Percentiles rank a stretch among this genome's conserved stretches.
Conservation (phyloP, 2,888 invertebrate genomes). For the Trichopria drosophilae region DNA sequence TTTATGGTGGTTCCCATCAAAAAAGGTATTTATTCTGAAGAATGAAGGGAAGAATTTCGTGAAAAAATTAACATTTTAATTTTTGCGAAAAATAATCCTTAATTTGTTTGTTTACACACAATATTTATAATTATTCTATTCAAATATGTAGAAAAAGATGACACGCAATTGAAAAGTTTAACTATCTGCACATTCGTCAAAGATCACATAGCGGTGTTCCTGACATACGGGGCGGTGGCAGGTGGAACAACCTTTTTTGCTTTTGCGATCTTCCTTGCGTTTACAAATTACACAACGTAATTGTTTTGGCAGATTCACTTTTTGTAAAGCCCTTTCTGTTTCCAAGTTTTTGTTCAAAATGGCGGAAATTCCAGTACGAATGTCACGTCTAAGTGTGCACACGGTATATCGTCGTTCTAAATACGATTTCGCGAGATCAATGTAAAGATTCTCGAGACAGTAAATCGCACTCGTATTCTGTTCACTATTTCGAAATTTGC, state of each 20-base stretch:
- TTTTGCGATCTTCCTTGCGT: not conserved
- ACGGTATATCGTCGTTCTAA: not conserved
- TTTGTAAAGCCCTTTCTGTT: too few species aligned
- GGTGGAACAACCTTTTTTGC: not conserved
- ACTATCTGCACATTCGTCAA: not conserved
- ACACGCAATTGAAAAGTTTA: too few species aligned
- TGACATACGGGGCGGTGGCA: not conserved
- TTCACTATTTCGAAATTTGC: not conserved
- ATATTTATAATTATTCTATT: too few species aligned
- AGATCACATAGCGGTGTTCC: not conserved
- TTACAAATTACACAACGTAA: not conserved
- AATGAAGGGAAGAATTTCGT: too few species aligned
- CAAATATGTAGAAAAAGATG: too few species aligned
- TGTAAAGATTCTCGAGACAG: constrained; percentile 2
- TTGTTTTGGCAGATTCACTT: too few species aligned
- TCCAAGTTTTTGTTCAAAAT: too few species aligned
- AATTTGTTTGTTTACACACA: too few species aligned
- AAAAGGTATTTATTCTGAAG: too few species aligned
- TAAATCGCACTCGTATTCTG: not conserved
- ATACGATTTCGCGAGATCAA: constrained; percentile 4
- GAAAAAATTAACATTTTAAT: too few species aligned
- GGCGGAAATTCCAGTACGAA: not conserved
- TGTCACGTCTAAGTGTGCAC: not conserved
- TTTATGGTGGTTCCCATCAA: too few species aligned
- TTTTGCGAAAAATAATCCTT: too few species aligned